These are phyloP conservation scores for Girardia tigrina DNA, from an alignment of 2,888 invertebrate species.

Conservation along the genomic window DNA sequence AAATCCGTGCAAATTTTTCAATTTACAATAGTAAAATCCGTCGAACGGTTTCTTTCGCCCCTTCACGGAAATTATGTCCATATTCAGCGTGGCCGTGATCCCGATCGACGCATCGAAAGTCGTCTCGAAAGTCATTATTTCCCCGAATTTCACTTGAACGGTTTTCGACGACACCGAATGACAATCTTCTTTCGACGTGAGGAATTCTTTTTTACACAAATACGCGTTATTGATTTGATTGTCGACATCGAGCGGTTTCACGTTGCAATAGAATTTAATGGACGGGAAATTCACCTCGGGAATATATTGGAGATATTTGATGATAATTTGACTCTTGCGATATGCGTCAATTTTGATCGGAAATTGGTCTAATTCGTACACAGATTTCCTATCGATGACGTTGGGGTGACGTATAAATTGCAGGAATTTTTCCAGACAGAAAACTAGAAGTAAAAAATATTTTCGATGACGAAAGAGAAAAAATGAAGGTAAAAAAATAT, in stretches of 20 bases:
- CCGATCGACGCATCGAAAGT: background rate
- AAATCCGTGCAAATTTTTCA: background rate
- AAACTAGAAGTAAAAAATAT: background rate
- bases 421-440: background rate
- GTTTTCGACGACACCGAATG: background rate
- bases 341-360: background rate
- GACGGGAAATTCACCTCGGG: background rate
- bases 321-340: background rate
- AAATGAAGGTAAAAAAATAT: too few relatives aligned
- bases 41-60: background rate
- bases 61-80: background rate
- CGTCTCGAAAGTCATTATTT: background rate
- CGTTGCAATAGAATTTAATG: background rate
- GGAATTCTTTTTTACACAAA: background rate
- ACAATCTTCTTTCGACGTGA: background rate
- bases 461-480: too few relatives aligned
- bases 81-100: background rate
- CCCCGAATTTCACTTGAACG: background rate
- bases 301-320: conserved; percentile 1
- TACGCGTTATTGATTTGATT: background rate
- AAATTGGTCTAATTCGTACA: background rate
- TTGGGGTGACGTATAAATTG: background rate
- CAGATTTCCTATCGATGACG: background rate
- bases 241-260: background rate
- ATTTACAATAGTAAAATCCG: background rate